Evolutionary conservation across 2,888 invertebrate genomes (phyloP).

Genomic region (Pocota personata): DNA sequence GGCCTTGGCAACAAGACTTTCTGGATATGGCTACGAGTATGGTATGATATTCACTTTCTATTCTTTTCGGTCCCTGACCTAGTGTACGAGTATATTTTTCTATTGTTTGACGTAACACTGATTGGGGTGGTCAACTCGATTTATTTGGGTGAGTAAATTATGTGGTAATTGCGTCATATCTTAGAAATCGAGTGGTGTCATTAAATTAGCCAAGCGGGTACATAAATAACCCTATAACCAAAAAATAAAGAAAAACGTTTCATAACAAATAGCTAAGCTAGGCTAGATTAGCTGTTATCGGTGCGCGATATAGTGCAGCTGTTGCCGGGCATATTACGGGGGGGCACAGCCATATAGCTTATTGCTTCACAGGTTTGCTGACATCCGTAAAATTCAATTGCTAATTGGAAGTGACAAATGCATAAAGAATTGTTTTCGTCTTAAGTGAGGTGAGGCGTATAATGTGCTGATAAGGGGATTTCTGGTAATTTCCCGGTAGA

Average conservation of each 20-base stretch:
- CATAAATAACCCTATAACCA: no score
- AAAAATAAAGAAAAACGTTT: neutral
- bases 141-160: neutral
- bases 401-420: constrained; percentile 9
- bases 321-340: neutral
- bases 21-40: neutral
- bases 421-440: constrained; percentile 7
- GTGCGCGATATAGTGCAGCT: neutral
- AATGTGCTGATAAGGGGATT: neutral
- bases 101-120: constrained; percentile 40
- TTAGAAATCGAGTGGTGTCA: neutral
- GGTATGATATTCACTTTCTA: neutral
- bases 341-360: neutral
- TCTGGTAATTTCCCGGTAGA: neutral
- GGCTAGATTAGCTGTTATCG: constrained; percentile 16
- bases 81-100: constrained; percentile 22
- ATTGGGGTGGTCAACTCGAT: constrained; percentile 7
- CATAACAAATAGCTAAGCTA: neutral
- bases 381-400: neutral
- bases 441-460: no score
- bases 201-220: neutral
- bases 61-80: constrained; percentile 48
- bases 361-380: neutral
- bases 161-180: neutral
- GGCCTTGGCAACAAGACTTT: constrained; percentile 12